Evolutionary conservation across 2,888 invertebrate species (phyloP), one percentile per base, ranked within the genome.

Genomic region (Lithophane ornitopus): DNA sequence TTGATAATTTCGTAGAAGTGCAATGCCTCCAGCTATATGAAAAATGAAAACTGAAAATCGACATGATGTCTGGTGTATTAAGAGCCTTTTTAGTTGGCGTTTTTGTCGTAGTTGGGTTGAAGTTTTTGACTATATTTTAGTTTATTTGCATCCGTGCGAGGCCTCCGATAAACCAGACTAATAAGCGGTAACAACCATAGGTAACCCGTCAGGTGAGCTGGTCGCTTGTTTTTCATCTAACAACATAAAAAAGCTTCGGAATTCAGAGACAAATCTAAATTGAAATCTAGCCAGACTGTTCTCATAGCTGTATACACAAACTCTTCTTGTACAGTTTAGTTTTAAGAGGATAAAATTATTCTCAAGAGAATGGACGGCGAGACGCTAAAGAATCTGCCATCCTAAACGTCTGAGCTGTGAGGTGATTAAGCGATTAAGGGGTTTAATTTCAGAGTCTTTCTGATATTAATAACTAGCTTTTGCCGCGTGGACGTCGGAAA

Each of bases 311-410:
- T 9, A 52, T 11, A n/a, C n/a, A 54, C 46, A 46, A 9, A 52
- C 11, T 54, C 3, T 52, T 52, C 52, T 52, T n/a, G 52, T n/a
- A n/a, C 3, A n/a, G n/a, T 11, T 54, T 54, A 52, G n/a, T 22
- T 52, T 52, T n/a, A 22, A 22, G 52, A 52, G 52, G 11, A 22
- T 52, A 22, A 34, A 66, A 78, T 78, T 61, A 39, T 19, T 46
- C n/a, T 11, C 49, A 2, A 22, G 46, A 58, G 22, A 39, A 28
- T 28, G 2, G 41, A 44, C 4, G 19, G 19, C 39, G n/a, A 68
- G 9, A 19, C 4, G 52, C 41, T 71, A 41, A n/a, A 71, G 52
- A 71, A 54, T 19, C 73, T 54, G 74, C 0, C 28, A n/a, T 54
- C 4, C 2, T 22, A 19, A n/a, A 34, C 44, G n/a, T 74, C n/a